Conservation (phyloP, 2,888 invertebrate genomes). For the Cenopis cana region DNA sequence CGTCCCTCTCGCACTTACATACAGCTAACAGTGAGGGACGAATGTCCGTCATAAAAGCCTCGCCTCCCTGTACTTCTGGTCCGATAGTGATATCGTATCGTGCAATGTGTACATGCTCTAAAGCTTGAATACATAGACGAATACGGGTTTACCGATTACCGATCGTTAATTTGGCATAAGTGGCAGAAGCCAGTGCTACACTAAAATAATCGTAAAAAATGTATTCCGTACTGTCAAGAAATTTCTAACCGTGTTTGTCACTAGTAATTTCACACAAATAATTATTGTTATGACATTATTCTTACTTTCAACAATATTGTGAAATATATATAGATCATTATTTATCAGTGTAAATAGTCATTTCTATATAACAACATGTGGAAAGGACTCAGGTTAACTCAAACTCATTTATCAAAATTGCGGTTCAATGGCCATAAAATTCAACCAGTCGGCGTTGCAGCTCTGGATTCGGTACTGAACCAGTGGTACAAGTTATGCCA, state of each 20-base stretch:
- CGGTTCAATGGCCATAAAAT: slow-evolving; percentile 76
- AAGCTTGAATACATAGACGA: too few species aligned
- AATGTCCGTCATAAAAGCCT: too few species aligned
- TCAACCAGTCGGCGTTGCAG: slow-evolving; percentile 79
- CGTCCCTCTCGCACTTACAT: too few species aligned
- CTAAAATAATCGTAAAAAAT: slow-evolving; percentile 30
- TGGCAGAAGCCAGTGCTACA: background rate
- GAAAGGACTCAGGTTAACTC: slow-evolving; percentile 80
- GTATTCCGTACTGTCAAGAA: slow-evolving; percentile 55
- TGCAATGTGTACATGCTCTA: too few species aligned
- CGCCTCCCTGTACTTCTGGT: too few species aligned
- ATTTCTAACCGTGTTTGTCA: slow-evolving; percentile 81
- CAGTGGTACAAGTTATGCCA: slow-evolving; percentile 88
- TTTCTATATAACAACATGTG: slow-evolving; percentile 70
- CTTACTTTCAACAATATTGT: slow-evolving; percentile 70
- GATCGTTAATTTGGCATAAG: background rate
- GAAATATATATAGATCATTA: slow-evolving; percentile 61
- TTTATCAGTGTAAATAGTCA: slow-evolving; percentile 59
- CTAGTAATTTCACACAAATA: slow-evolving; percentile 54
- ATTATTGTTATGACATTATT: slow-evolving; percentile 62
- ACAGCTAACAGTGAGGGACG: too few species aligned
- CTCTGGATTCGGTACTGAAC: slow-evolving; percentile 85
- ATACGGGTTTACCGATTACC: background rate
- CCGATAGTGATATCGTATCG: too few species aligned
- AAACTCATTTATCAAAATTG: slow-evolving; percentile 77